A percentile compares a stretch with the other conserved stretches of the same genome.
phyloP scores from a whole-genome alignment of 2,888 invertebrate genomes.

The Amphipoea lucens region DNA sequence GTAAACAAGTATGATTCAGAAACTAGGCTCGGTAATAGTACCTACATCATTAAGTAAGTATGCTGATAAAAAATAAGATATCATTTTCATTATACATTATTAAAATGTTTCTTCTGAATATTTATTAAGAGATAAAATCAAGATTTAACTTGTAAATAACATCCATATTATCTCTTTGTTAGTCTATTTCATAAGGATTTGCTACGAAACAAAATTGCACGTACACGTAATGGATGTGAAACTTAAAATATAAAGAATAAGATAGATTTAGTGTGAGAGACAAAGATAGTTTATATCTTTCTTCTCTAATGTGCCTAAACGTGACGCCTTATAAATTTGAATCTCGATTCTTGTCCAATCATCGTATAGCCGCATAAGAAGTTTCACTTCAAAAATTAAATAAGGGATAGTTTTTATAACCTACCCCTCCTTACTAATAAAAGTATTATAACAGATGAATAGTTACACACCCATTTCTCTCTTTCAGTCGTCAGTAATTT shows the following conservation, averaged over 20 bases:
- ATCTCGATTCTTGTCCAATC: not conserved
- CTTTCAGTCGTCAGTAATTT: no score
- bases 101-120: conserved; percentile 29
- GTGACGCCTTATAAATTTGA: not conserved
- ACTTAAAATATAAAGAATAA: not conserved
- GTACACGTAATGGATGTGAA: no score
- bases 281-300: no score
- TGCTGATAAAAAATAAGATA: conserved; percentile 30
- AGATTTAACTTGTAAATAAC: conserved; percentile 6
- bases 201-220: not conserved
- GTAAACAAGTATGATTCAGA: conserved; percentile 52
- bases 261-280: no score
- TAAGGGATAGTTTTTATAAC: no score
- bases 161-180: not conserved
- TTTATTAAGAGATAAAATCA: conserved; percentile 8
- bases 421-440: no score
- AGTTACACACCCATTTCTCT: no score
- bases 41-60: conserved; percentile 23
- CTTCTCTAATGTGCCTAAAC: no score
- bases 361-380: not conserved
- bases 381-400: no score
- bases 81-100: conserved; percentile 16
- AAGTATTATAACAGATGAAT: no score
- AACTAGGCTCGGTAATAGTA: conserved; percentile 16
- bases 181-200: not conserved